Evolutionary conservation across 1,140 invertebrate genomes (phyloP), one percentile per base, ranked within the genome.

Genomic region (Lepidostoma basale): DNA sequence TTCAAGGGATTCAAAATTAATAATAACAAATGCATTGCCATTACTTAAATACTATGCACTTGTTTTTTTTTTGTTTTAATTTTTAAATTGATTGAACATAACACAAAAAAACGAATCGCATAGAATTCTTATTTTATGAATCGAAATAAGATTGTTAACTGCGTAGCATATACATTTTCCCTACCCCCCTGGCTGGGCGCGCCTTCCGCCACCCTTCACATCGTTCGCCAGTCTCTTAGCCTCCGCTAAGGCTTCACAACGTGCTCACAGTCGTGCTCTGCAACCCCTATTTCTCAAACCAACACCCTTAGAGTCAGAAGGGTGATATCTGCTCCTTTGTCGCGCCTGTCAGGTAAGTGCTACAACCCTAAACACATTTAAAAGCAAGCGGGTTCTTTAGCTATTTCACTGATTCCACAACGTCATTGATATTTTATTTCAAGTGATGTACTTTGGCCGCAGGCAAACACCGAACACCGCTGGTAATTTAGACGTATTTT

Each of bases 261-360:
- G 45, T 49, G 45, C 25, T 23, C 45, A 49, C 22, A 49, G 20
- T 25, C 22, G 45, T 12, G 18, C 23, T 49, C 16, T 22, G 9
- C 45, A 49, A 49, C n/a, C 12, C 18, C n/a, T n/a, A n/a, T n/a
- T n/a, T n/a, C n/a, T n/a, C 18, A 49, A 49, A 36, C 33, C 45
- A 26, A 49, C 45, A 49, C 45, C 45, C 45, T 23, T 49, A 49
- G 23, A 18, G 45, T 26, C n/a, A n/a, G n/a, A n/a, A n/a, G n/a
- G n/a, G n/a, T n/a, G n/a, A n/a, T n/a, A n/a, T n/a, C n/a, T n/a
- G 45, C 45, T 49, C 23, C 45, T 49, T 26, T 26, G 45, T 26
- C 45, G 25, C 45, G 45, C 45, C 45, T 36, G 45, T 49, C 45
- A 49, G 45, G 45, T 49, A 23, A 49, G 45, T 49, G 18, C 20